These are phyloP conservation scores for Drosophila ercepeae DNA, from an alignment of 1,140 invertebrate genomes.

Conservation along the genomic window DNA sequence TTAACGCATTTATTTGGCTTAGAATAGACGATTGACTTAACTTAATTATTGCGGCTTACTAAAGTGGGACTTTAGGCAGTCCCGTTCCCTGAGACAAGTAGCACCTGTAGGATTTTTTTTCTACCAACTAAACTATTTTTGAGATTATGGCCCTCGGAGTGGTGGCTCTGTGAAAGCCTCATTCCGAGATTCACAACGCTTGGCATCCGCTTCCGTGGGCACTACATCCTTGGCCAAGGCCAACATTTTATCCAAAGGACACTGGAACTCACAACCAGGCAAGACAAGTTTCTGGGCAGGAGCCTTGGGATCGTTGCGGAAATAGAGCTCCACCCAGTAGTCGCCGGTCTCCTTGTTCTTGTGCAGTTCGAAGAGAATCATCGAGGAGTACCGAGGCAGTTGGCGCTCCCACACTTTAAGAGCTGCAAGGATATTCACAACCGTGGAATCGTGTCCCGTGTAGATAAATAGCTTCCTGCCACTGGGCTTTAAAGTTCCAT, in stretches of 20 bases:
- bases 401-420: conserved; percentile 90
- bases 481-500: conserved; percentile 84
- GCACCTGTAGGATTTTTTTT: conserved; percentile 51
- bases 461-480: conserved; percentile 88
- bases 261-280: conserved; percentile 87
- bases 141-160: conserved; percentile 84
- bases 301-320: conserved; percentile 85
- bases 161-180: conserved; percentile 84
- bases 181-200: conserved; percentile 86
- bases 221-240: conserved; percentile 85
- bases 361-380: conserved; percentile 90
- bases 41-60: conserved; percentile 18
- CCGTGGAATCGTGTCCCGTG: conserved; percentile 90
- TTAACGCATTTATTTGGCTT: conserved; percentile 20
- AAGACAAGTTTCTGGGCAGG: conserved; percentile 85
- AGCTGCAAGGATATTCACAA: conserved; percentile 88
- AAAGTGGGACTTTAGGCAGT: background rate
- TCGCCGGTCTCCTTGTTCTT: conserved; percentile 84
- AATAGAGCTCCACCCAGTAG: conserved; percentile 86
- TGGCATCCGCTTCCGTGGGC: conserved; percentile 85
- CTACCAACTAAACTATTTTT: conserved; percentile 1
- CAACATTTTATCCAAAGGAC: conserved; percentile 86
- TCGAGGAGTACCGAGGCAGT: conserved; percentile 89
- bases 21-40: conserved; percentile 35
- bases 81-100: conserved; percentile 65